Conservation (phyloP, 2,113 vertebrate genomes). For the Clarias gariepinus region DNA sequence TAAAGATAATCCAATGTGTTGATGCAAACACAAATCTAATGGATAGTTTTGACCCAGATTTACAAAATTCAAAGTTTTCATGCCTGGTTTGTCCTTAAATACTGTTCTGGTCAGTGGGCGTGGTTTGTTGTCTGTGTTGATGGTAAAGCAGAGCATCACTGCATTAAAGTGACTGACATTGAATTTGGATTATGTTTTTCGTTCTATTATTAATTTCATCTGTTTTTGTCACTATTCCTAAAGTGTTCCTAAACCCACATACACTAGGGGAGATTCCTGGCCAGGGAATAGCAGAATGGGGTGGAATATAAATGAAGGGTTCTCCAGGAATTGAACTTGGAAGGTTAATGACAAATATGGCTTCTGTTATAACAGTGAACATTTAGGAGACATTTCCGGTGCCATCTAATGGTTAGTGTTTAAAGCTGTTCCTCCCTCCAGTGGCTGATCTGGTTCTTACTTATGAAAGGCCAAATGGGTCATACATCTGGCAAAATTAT, state of each 20-base stretch:
- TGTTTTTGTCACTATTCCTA: neutral
- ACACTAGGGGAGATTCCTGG: neutral
- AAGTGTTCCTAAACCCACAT: neutral
- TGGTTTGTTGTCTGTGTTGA: neutral
- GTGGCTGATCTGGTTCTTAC: neutral
- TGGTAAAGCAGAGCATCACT: neutral
- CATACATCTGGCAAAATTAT: neutral
- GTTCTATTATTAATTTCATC: neutral
- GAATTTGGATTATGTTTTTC: neutral
- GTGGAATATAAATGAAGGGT: neutral
- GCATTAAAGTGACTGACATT: neutral
- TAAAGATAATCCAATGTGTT: too few relatives aligned
- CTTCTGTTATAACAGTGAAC: conserved; percentile 1
- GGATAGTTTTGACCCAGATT: neutral
- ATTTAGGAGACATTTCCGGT: neutral
- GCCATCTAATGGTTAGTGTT: neutral
- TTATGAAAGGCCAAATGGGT: conserved; percentile 12
- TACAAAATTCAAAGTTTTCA: neutral
- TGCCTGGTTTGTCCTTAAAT: neutral
- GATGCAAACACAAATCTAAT: neutral
- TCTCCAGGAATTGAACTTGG: neutral
- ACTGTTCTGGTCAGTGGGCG: neutral
- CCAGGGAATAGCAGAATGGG: neutral
- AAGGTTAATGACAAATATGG: neutral
- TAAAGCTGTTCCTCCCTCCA: conserved; percentile 12